phyloP scores from a whole-genome alignment of 2,888 invertebrate species.

The Epistrophella euchroma region DNA sequence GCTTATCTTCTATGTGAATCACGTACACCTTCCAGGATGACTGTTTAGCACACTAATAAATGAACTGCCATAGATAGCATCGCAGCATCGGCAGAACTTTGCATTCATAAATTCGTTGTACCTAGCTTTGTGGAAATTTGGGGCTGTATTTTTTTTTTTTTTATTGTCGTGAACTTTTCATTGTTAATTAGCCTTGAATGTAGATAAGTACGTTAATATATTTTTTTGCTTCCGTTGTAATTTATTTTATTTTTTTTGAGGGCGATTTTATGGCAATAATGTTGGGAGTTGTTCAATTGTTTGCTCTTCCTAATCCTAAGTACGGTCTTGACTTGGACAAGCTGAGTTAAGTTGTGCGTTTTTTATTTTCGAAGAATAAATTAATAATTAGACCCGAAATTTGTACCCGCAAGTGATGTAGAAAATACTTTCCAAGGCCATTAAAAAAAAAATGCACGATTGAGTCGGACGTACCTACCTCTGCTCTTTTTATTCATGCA shows the following conservation, averaged over 20 bases:
- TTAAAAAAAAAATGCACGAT: not conserved
- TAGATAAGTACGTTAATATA: conserved; percentile 1
- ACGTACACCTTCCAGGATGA: conserved; percentile 70
- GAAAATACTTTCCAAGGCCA: not conserved
- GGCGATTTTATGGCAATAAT: not conserved
- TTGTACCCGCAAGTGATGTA: not conserved
- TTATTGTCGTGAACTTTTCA: conserved; percentile 48
- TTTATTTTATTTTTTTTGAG: conserved; percentile 33
- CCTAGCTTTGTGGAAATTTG: conserved; percentile 44
- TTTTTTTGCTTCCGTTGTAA: conserved; percentile 20
- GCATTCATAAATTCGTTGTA: conserved; percentile 69
- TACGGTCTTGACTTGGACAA: conserved; percentile 15
- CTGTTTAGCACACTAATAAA: conserved; percentile 76
- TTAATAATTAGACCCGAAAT: conserved; percentile 37
- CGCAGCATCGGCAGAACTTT: conserved; percentile 62
- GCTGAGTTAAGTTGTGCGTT: not conserved
- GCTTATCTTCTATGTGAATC: conserved; percentile 69
- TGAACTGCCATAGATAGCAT: conserved; percentile 75
- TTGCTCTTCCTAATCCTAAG: conserved; percentile 7
- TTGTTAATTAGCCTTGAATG: conserved; percentile 39
- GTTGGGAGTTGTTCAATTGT: conserved; percentile 1
- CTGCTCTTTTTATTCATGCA: not conserved
- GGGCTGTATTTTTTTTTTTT: conserved; percentile 15
- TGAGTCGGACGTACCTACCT: not conserved
- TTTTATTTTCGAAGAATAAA: conserved; percentile 32